A percentile compares a stretch with the other conserved stretches of the same genome.
phyloP scores from a whole-genome alignment of 2,113 vertebrate species.

The Pachypanchax playfairii region DNA sequence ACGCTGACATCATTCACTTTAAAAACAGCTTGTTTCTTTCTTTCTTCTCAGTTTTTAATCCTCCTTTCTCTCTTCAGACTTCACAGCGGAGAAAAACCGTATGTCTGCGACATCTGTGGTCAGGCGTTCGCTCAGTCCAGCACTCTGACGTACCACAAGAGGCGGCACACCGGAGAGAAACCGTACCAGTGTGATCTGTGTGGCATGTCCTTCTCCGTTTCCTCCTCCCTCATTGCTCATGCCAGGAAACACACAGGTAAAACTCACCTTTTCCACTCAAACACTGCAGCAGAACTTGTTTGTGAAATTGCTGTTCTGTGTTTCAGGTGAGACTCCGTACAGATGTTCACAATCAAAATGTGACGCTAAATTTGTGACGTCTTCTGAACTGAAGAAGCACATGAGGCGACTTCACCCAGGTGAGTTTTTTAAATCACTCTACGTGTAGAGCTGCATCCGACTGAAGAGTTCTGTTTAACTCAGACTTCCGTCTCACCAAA shows the following conservation, averaged over 20 bases:
- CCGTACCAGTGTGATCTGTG: slow-evolving; percentile 97
- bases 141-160: slow-evolving; percentile 95
- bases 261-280: not conserved
- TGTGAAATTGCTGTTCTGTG: not conserved
- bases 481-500: no score
- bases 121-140: slow-evolving; percentile 97
- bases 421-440: slow-evolving; percentile 50
- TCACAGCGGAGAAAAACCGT: slow-evolving; percentile 98
- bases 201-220: slow-evolving; percentile 96
- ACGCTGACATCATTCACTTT: no score
- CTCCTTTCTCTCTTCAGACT: no score
- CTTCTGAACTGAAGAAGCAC: slow-evolving; percentile 96
- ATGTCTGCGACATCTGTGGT: slow-evolving; percentile 93
- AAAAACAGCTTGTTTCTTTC: no score
- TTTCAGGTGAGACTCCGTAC: slow-evolving; percentile 78
- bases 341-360: slow-evolving; percentile 65
- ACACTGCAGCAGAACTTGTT: no score
- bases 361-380: slow-evolving; percentile 82
- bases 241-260: slow-evolving; percentile 94
- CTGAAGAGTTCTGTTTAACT: not conserved
- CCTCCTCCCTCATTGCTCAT: slow-evolving; percentile 96
- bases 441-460: no score
- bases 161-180: slow-evolving; percentile 96
- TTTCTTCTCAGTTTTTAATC: no score
- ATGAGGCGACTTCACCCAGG: slow-evolving; percentile 93